phyloP scores from a whole-genome alignment of 2,888 invertebrate species.

The Eilema sororculum region DNA sequence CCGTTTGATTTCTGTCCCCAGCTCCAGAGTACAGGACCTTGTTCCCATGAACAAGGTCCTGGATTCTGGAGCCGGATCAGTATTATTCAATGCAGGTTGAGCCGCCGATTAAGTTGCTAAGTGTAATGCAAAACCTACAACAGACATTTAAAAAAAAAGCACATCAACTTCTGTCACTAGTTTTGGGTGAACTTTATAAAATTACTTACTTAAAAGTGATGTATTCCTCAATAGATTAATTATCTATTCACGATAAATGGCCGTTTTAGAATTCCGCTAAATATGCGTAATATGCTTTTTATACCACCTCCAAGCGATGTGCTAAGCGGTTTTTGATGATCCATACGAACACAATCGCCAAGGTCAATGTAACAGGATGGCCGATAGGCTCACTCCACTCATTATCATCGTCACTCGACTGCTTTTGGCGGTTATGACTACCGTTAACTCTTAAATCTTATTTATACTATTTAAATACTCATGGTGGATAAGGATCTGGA shows the following conservation, averaged over 20 bases:
- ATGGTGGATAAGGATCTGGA: too few species aligned
- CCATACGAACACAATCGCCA: conserved; percentile 13
- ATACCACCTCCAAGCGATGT: background rate
- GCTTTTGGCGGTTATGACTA: background rate
- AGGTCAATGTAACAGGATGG: conserved; percentile 11
- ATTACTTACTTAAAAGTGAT: too few species aligned
- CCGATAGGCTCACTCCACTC: background rate
- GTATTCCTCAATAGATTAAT: too few species aligned
- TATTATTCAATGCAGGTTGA: background rate
- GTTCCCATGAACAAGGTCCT: too few species aligned
- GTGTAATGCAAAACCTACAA: too few species aligned
- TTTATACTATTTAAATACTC: background rate
- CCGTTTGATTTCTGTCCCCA: background rate
- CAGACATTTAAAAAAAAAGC: too few species aligned
- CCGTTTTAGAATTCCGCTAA: background rate
- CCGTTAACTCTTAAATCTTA: background rate
- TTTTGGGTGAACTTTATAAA: background rate
- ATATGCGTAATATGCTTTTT: background rate
- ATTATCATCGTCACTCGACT: background rate
- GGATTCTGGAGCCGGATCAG: too few species aligned
- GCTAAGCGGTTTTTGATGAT: conserved; percentile 22
- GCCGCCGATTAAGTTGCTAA: background rate
- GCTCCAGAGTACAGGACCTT: too few species aligned
- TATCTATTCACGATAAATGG: background rate
- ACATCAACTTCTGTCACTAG: too few species aligned